A percentile compares a stretch with the other conserved stretches of the same genome.
These are phyloP conservation scores for Noctilio leporinus DNA, from an alignment of 2,113 vertebrate genomes.

Conservation along the genomic window DNA sequence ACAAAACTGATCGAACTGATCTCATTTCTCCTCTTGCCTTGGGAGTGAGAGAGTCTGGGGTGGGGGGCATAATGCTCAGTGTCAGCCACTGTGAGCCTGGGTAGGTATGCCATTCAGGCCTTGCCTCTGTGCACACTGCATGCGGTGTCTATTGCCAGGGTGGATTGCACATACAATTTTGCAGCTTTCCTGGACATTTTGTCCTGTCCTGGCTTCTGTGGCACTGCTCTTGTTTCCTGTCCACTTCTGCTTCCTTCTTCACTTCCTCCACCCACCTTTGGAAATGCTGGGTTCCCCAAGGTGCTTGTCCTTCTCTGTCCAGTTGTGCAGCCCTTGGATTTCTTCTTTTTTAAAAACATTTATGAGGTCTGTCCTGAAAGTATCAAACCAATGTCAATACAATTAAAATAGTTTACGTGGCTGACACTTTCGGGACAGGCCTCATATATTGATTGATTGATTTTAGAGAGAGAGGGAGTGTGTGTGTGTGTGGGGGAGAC, in stretches of 20 bases:
- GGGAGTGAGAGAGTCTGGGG: background rate
- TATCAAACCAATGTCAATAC: too few relatives aligned
- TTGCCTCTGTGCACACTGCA: accelerated
- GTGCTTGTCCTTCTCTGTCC: background rate
- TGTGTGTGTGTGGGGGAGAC: too few relatives aligned
- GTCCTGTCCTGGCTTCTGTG: background rate
- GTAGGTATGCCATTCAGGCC: background rate
- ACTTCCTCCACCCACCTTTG: background rate
- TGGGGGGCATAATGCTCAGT: background rate
- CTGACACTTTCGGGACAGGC: too few relatives aligned
- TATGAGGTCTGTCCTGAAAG: too few relatives aligned
- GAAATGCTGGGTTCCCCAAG: background rate
- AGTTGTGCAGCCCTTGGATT: background rate
- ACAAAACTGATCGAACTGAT: background rate
- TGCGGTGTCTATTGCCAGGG: background rate
- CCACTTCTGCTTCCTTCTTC: background rate
- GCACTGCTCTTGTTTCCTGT: background rate
- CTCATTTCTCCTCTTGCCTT: background rate
- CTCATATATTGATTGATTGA: too few relatives aligned
- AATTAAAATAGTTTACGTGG: too few relatives aligned
- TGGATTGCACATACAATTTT: background rate
- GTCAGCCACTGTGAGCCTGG: background rate
- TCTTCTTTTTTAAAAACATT: background rate
- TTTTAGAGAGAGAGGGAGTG: too few relatives aligned
- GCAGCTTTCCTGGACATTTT: background rate